Base-by-base conservation (phyloP, 2,888 invertebrate species). In the Baccha elongata region DNA sequence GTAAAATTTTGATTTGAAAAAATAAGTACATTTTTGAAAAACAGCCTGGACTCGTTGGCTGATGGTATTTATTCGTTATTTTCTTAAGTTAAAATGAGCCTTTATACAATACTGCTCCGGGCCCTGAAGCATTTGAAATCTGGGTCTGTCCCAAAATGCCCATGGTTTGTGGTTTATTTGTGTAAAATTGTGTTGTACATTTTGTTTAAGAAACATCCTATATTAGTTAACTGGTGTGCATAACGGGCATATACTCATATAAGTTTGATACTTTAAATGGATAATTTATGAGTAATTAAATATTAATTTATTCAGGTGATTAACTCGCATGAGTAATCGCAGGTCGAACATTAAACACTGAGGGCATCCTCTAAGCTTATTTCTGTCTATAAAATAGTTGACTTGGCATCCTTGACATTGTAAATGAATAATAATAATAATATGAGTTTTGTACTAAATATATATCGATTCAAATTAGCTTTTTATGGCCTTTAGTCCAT, bases 201-300 rank as follows among this genome's bases (percentile, higher is more conserved):
- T 17, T 8, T 32, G 32, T 17, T 32, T 1, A 52, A 52, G 6
- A 48, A 23, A 48, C 13, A 37, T 15, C 5, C 3, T 23, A 5
- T 23, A 23, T 23, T 4, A 4, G 23, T 23, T 23, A 3, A 23
- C 23, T 23, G n/a, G 23, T 23, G 29, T 1, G 29, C 8, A 7
- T 32, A 32, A 7, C 8, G 5, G 4, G 29, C 8, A 8, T 8
- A 8, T 8, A 6, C 1, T 32, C 1, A 7, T 32, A 64, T 69
- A 48, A 60, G 62, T 19, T 23, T 50, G 53, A 67, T 35, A 55
- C 67, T 40, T 55, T 76, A 68, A 72, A 76, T 75, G 74, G 55
- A 13, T 81, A 81, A 71, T 81, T 81, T 67, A 81, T 71, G 71
- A 46, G 60, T 72, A 76, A 72, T 83, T 83, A 83, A 72, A 76